Percentiles rank a stretch among this genome's conserved stretches.
Evolutionary conservation across 2,113 vertebrate genomes (phyloP).

Genomic region (Lampris megalopsis): DNA sequence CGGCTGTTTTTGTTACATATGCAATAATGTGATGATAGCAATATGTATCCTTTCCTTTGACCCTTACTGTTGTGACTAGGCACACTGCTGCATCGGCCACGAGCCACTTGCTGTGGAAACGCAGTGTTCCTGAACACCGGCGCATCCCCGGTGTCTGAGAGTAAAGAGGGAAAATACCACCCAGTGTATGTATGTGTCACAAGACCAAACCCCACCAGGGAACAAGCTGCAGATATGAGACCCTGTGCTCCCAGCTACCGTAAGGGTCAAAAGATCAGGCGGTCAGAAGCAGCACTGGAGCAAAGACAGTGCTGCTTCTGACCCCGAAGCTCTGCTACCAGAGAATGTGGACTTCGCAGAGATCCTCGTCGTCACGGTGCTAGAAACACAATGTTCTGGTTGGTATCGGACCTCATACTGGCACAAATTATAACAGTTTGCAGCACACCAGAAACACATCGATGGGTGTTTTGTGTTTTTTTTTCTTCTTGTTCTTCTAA

Average conservation of each 20-base stretch:
- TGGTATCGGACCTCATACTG: conserved; percentile 1
- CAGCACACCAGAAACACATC: conserved; percentile 65
- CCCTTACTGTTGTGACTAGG: conserved; percentile 4
- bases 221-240: conserved; percentile 3
- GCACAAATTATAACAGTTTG: conserved; percentile 21
- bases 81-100: background rate
- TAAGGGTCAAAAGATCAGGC: conserved; percentile 53
- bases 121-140: conserved; percentile 36
- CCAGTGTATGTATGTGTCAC: background rate
- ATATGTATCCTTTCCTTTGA: background rate
- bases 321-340: conserved; percentile 21
- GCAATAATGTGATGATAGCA: conserved; percentile 25
- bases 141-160: conserved; percentile 60
- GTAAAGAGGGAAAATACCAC: conserved; percentile 15
- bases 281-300: conserved; percentile 10
- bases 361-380: conserved; percentile 32
- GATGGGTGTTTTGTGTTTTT: conserved; percentile 68
- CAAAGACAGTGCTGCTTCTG: conserved; percentile 9
- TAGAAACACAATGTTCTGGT: conserved; percentile 3
- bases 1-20: conserved; percentile 61
- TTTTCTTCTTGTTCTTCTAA: conserved; percentile 41
- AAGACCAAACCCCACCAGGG: background rate
- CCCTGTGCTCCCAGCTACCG: conserved; percentile 36
- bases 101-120: background rate
- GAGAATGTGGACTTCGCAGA: background rate